Percentiles rank a stretch among this genome's conserved stretches.
These are phyloP conservation scores for Phalangium opilio DNA, from an alignment of 2,888 invertebrate species.

Conservation along the genomic window DNA sequence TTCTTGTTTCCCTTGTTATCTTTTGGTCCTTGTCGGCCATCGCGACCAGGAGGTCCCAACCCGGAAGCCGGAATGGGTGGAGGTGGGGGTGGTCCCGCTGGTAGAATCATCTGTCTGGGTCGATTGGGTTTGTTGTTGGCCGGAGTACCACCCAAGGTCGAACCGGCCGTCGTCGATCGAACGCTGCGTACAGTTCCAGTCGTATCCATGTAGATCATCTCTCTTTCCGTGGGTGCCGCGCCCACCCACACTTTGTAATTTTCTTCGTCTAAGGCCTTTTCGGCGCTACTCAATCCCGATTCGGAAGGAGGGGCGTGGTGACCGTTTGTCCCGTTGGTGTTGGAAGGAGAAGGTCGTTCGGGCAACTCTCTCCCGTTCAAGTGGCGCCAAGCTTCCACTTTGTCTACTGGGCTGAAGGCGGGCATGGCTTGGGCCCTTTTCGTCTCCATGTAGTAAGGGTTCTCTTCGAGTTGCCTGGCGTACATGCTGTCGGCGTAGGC, in stretches of 20 bases:
- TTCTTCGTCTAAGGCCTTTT: conserved; percentile 41
- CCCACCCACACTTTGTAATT: conserved; percentile 90
- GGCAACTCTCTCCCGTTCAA: conserved; percentile 7
- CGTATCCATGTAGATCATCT: conserved; percentile 33
- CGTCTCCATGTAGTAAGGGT: conserved; percentile 20
- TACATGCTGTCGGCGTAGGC: conserved; percentile 93
- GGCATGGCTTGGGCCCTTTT: conserved; percentile 17
- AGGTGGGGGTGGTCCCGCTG: conserved; percentile 47
- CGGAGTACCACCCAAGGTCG: conserved; percentile 10
- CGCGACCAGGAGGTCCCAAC: conserved; percentile 7
- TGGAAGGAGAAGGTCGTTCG: not conserved
- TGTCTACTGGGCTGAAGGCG: conserved; percentile 20
- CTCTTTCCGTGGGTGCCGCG: conserved; percentile 24
- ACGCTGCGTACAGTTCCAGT: conserved; percentile 31
- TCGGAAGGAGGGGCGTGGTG: conserved; percentile 7
- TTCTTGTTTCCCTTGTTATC: not conserved
- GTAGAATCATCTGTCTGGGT: conserved; percentile 58
- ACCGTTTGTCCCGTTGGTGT: conserved; percentile 6
- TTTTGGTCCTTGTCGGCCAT: conserved; percentile 10
- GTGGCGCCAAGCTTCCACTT: conserved; percentile 17
- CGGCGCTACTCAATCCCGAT: not conserved
- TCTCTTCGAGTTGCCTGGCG: conserved; percentile 51
- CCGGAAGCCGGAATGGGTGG: conserved; percentile 36
- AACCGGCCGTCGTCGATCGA: conserved; percentile 21
- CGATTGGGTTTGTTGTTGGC: conserved; percentile 5